Evolutionary conservation across 1,140 invertebrate genomes (phyloP), one percentile per base, ranked within the genome.

Genomic region (Drosophila varians): DNA sequence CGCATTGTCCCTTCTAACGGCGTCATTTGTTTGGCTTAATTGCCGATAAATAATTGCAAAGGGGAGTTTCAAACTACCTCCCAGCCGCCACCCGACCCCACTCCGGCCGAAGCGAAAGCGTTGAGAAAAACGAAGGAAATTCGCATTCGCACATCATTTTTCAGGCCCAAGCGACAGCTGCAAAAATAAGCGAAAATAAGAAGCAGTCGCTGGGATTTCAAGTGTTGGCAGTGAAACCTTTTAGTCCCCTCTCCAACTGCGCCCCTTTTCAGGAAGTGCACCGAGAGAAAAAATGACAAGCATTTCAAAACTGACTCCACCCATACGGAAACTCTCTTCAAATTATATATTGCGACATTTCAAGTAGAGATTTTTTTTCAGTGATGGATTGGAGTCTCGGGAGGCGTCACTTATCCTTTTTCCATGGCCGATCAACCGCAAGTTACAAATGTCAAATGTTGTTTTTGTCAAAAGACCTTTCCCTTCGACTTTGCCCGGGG

Each of bases 401-500:
- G 21, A 31, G 45, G 21, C 42, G 53, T 36, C 80, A 65, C 75
- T 74, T 80, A 87, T 86, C 73, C 82, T 73, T 80, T 72, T 72
- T 61, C 69, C 62, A 69, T 87, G 80, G 48, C 82, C 72, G 82
- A 87, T 87, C 82, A 87, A 87, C 77, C 82, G 82, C 82, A 87
- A 87, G 82, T 77, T 88, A 87, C 82, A 87, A 87, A 87, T 87
- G 82, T 82, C 82, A 87, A 87, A 87, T 82, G 64, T 60, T 71
- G 65, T 82, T 77, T 77, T 70, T 87, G 82, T 87, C 69, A 80
- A 77, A 80, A 73, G 73, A 65, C 66, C 73, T 73, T 77, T 70
- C 62, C 77, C 23, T 70, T 74, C 55, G 45, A 21, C 57, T 31
- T 61, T 38, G 53, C 38, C 9, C 5, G 19, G 25, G 28, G 47